Evolutionary conservation across 2,797 vertebrate species (phyloP), one percentile per base, ranked within the genome.

Genomic region (Petrocephalus schoutedeni): DNA sequence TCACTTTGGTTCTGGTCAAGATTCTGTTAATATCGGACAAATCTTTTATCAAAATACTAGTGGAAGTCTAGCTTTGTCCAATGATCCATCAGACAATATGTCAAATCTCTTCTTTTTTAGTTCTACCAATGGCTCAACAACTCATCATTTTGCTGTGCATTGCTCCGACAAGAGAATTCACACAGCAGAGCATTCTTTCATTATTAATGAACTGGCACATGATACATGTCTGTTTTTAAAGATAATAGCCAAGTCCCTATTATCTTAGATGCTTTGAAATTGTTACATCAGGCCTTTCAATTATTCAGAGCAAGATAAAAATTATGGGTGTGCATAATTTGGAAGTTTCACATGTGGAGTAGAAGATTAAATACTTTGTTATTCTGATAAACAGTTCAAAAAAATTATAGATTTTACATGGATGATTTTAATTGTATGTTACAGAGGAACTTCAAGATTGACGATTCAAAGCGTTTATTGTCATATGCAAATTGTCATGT

Each of bases 211-310:
- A 74, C 71, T 36, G 36, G 71, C 36, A 74, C 12, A 74, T 74
- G 71, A 74, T 74, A 36, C 36, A 5, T 74, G 71, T 45, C 71
- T 74, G 71, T 74, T 74, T 57, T 74, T 74, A 74, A 74, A 32
- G 32, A 74, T 19, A 74, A 74, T 16, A 74, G 71, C 71, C 32
- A 74, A 74, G 32, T 41, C 19, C 71, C 36, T 74, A 36, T 74
- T 74, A 74, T 74, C 71, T 74, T 74, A 23, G 71, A 74, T 45
- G 71, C 71, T 74, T 74, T 74, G 28, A 74, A 41, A 41, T 74
- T 19, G 71, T 74, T 45, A 41, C 71, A 74, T 74, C 36, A 41
- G 61, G 61, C 10, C 32, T 36, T 41, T 74, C 32, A 74, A 45
- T 74, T 74, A 74, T 36, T 74, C 32, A 74, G 36, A 74, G 36